Evolutionary conservation across 2,888 invertebrate genomes (phyloP), one percentile per base, ranked within the genome.

Genomic region (Noctua pronuba): DNA sequence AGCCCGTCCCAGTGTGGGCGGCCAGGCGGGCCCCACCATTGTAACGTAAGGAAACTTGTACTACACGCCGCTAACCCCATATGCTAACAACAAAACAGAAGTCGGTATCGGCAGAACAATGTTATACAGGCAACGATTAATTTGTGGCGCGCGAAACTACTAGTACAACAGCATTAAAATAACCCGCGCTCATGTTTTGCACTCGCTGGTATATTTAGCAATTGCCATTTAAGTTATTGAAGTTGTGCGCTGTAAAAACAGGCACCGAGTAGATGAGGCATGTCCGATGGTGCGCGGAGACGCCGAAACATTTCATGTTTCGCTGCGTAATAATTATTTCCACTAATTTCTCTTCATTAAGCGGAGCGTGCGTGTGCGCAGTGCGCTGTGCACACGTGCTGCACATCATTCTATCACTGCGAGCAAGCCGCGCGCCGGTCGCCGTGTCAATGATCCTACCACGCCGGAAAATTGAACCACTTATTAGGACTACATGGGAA

Each of bases 301-400:
- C 81, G 74, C 76, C 80, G 69, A 79, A 83, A 86, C 87, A 88
- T 86, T 86, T 82, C 88, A 75, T 78, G 75, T 73, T 68, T 67
- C 65, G 65, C 77, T 77, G 76, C 75, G 84, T 77, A 77, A 58
- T 86, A 79, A 87, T 88, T 86, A 87, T 85, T 86, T 75, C 83
- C 73, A 80, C 77, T 89, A 89, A 91, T 91, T 91, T 91, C 91
- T 91, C 91, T 86, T 86, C 79, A 86, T 88, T 84, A 88, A 85
- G 65, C 82, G 60, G 64, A 78, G 72, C 73, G 78, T 78, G 76
- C 82, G 82, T 70, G 79, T 64, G 80, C 44, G 71, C 64, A 52
- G 80, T 79, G 76, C 82, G 82, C 52, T 52, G 71, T 65, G 64
- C 75, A 70, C 84, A 82, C 73, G 88, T 86, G 84, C 82, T 86